These are phyloP conservation scores for Neoascia interrupta DNA, from an alignment of 2,888 invertebrate genomes.

Conservation along the genomic window DNA sequence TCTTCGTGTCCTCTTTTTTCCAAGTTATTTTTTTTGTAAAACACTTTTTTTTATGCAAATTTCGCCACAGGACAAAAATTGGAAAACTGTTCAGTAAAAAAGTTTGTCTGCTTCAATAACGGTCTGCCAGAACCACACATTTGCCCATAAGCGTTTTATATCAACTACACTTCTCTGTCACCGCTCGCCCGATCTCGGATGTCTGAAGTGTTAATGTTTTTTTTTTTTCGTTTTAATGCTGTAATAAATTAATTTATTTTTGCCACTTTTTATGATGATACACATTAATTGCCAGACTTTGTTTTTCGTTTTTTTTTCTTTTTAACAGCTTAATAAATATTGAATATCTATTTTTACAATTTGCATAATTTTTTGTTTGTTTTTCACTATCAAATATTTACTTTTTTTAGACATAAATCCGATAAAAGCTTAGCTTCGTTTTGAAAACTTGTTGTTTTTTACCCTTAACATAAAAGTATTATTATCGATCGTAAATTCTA, in stretches of 20 bases:
- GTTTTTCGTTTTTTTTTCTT: not conserved
- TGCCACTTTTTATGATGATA: constrained; percentile 17
- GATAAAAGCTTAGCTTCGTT: constrained; percentile 50
- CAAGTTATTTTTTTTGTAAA: constrained; percentile 7
- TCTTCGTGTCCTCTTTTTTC: constrained; percentile 11
- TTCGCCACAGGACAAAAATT: constrained; percentile 45
- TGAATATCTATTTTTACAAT: too few species aligned
- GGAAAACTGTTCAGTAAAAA: constrained; percentile 47
- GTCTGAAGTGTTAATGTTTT: not conserved
- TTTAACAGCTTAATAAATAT: too few species aligned
- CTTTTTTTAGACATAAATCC: constrained; percentile 18
- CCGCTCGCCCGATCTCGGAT: too few species aligned
- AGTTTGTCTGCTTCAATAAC: constrained; percentile 30
- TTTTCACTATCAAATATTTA: not conserved
- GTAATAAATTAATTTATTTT: constrained; percentile 34
- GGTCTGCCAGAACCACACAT: constrained; percentile 49
- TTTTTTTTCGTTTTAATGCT: constrained; percentile 2
- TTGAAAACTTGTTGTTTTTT: not conserved
- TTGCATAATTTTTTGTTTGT: not conserved
- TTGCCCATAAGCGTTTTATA: constrained; percentile 37
- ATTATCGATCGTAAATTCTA: constrained; percentile 52
- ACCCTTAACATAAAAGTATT: too few species aligned
- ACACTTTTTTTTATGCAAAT: constrained; percentile 42
- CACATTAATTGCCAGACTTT: constrained; percentile 23
- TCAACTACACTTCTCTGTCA: constrained; percentile 22